Conservation (phyloP, 2,797 vertebrate species). For the Tokudaia tokunoshimensis region DNA sequence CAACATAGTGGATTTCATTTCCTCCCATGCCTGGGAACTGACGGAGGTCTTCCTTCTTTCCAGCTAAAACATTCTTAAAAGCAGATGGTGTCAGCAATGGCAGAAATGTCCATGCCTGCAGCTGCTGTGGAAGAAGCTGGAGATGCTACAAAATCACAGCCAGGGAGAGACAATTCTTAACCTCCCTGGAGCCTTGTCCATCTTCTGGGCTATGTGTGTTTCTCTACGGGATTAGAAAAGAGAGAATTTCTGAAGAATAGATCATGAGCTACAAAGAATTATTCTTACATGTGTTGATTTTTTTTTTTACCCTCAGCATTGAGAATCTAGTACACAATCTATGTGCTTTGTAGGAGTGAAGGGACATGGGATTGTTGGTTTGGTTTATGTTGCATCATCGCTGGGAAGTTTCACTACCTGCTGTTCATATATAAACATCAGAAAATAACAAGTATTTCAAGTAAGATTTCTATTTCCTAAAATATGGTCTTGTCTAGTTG, state of each 20-base stretch:
- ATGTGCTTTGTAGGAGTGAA: neutral
- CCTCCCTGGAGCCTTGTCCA: neutral
- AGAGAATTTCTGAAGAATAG: neutral
- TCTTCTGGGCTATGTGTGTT: neutral
- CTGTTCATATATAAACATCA: neutral
- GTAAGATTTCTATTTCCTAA: neutral
- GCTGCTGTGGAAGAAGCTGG: neutral
- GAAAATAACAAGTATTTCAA: neutral
- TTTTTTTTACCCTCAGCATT: neutral
- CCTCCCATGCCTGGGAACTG: neutral
- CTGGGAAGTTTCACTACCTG: neutral
- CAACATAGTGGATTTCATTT: neutral
- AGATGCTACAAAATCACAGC: neutral
- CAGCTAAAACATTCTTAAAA: neutral
- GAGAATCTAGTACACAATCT: neutral
- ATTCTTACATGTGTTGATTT: neutral
- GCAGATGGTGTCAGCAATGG: neutral
- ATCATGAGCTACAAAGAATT: neutral
- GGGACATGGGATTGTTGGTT: rapidly evolving
- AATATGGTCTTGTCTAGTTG: neutral
- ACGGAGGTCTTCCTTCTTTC: neutral
- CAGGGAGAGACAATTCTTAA: neutral
- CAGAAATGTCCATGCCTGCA: neutral
- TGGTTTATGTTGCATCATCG: neutral
- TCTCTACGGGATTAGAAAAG: neutral